These are phyloP conservation scores for Drosophila meridiana DNA, from an alignment of 2,888 invertebrate species.

Conservation along the genomic window DNA sequence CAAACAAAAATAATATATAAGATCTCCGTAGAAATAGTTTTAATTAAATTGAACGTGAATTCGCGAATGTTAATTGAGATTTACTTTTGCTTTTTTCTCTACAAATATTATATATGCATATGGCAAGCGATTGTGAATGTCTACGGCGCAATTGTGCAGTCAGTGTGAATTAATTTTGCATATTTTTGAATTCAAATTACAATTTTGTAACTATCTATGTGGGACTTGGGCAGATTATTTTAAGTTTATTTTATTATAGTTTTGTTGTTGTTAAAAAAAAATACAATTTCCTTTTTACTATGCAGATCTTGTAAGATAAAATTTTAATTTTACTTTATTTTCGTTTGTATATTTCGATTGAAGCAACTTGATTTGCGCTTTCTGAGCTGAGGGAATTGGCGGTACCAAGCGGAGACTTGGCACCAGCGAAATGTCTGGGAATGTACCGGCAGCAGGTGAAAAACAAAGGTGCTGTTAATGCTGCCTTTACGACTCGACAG, in stretches of 20 bases:
- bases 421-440: constrained; percentile 70
- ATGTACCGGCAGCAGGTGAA: constrained; percentile 58
- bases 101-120: constrained; percentile 18
- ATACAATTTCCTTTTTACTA: constrained; percentile 17
- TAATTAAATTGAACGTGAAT: constrained; percentile 28
- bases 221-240: not conserved
- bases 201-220: constrained; percentile 4
- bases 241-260: not conserved
- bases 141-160: constrained; percentile 42
- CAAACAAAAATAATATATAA: not conserved
- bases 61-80: constrained; percentile 14
- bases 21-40: constrained; percentile 12
- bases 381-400: constrained; percentile 28
- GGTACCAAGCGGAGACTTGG: constrained; percentile 73
- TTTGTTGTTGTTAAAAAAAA: not conserved
- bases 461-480: constrained; percentile 55
- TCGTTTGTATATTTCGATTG: constrained; percentile 21
- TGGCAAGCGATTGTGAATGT: constrained; percentile 20
- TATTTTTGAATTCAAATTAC: constrained; percentile 22
- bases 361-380: constrained; percentile 37
- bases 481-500: constrained; percentile 33
- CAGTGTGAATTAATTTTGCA: constrained; percentile 19
- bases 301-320: constrained; percentile 27
- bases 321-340: constrained; percentile 9
- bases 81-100: constrained; percentile 2